phyloP scores from a whole-genome alignment of 2,888 invertebrate genomes.

The Taenaris catops region DNA sequence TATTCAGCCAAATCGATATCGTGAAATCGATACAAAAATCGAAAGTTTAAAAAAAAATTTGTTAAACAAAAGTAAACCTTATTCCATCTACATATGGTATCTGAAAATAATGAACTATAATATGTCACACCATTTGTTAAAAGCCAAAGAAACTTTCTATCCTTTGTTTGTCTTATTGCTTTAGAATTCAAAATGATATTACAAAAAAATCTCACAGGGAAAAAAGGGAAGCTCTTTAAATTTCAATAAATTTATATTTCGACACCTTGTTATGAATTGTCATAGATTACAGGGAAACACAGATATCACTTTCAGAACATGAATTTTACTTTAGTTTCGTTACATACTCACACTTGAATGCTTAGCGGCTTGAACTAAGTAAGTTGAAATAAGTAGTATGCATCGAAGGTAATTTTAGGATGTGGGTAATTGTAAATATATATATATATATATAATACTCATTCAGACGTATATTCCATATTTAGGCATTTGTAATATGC shows the following conservation, averaged over 20 bases:
- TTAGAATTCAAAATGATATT: no score
- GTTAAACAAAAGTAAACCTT: constrained; percentile 7
- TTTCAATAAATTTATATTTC: constrained; percentile 64
- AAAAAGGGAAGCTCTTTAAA: constrained; percentile 50
- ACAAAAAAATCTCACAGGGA: no score
- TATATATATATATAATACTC: no score
- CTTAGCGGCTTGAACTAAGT: no score
- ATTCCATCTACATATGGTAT: background rate
- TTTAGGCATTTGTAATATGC: no score
- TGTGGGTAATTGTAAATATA: no score
- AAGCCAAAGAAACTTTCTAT: constrained; percentile 4
- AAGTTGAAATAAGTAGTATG: no score
- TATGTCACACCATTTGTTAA: constrained; percentile 15
- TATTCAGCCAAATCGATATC: constrained; percentile 23
- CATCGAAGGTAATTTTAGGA: no score
- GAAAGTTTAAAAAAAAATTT: constrained; percentile 23
- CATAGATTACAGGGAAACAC: constrained; percentile 46
- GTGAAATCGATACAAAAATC: constrained; percentile 29
- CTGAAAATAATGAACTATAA: background rate
- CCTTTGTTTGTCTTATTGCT: background rate
- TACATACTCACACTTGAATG: no score
- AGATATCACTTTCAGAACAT: no score
- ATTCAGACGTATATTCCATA: no score
- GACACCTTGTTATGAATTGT: constrained; percentile 49
- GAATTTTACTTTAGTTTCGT: no score